Base-by-base conservation (phyloP, 2,888 invertebrate species). In the Hirtodrosophila confusa region DNA sequence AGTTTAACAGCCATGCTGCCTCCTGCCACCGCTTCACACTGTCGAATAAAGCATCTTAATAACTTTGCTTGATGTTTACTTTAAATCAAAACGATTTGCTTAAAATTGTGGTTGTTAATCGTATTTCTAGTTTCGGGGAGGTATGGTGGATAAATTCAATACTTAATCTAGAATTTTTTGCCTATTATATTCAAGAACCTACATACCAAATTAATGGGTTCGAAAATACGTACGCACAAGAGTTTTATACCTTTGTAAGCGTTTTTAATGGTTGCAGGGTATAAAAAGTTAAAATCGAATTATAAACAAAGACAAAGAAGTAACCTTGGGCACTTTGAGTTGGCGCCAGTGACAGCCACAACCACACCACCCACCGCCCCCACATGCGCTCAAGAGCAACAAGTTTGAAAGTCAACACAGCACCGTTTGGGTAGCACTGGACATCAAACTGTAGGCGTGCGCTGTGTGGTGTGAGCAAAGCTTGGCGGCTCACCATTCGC, bases 301-400 rank as follows among this genome's bases (percentile, higher is more conserved):
- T 1, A 45, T 12, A 45, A 61, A 12, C 39, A 27, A 31, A 61
- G 40, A 39, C 56, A 54, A 65, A 57, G 60, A 54, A 36, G 10
- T 47, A 78, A 62, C 78, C 75, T 77, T 76, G 78, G 43, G 23
- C 45, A 40, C 41, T 62, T 67, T 31, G 41, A 57, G 66, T 51
- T 66, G 66, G 62, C 61, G 65, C 53, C 55, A 62, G 27, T 8
- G 47, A 36, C 29, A 51, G 4, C 29, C n/a, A 12, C 37, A 31
- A 7, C 9, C 3, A 31, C 58, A 7, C 31, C 45, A 7, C 27
- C 39, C 40, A 17, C 57, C 48, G n/a, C 27, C 27, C 9, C 41
- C 35, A 55, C 29, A 29, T n/a, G 37, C 43, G 44, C 39, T 37
- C 36, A 24, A 50, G 39, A 67, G 80, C 82, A 82, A 86, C 86